Evolutionary conservation across 2,888 invertebrate genomes (phyloP).

Genomic region (Drosophila heteroneura): DNA sequence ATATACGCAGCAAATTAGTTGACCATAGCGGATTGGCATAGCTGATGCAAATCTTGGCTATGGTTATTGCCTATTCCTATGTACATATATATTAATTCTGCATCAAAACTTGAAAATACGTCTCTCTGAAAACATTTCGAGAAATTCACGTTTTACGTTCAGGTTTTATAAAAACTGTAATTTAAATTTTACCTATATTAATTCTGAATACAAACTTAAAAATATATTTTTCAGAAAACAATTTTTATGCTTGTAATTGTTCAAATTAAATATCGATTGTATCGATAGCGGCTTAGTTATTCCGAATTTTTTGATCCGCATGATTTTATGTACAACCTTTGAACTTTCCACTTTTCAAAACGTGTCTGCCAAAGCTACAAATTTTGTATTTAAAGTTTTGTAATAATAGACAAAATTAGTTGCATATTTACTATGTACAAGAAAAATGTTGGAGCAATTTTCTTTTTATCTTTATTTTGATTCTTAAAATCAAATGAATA

Average conservation of each 20-base stretch:
- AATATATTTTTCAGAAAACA: background rate
- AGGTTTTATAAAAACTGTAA: background rate
- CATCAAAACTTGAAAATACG: background rate
- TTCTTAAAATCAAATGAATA: background rate
- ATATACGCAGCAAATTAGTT: conserved; percentile 22
- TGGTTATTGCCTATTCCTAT: too few relatives aligned
- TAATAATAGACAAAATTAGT: background rate
- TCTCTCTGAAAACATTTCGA: background rate
- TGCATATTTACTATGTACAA: background rate
- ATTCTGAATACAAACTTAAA: background rate
- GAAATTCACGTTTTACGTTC: background rate
- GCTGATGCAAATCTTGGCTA: conserved; percentile 12
- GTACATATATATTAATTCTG: background rate
- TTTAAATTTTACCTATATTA: background rate
- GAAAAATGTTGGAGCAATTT: background rate
- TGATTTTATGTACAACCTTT: too few relatives aligned
- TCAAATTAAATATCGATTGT: background rate
- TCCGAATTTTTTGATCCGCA: too few relatives aligned
- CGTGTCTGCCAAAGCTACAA: background rate
- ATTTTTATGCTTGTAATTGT: too few relatives aligned
- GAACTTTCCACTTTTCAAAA: too few relatives aligned
- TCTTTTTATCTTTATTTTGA: background rate
- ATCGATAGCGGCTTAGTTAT: background rate
- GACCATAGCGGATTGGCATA: conserved; percentile 7
- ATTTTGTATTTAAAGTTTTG: background rate